These are phyloP conservation scores for Sciurus carolinensis DNA, from an alignment of 2,797 vertebrate species.

Conservation along the genomic window DNA sequence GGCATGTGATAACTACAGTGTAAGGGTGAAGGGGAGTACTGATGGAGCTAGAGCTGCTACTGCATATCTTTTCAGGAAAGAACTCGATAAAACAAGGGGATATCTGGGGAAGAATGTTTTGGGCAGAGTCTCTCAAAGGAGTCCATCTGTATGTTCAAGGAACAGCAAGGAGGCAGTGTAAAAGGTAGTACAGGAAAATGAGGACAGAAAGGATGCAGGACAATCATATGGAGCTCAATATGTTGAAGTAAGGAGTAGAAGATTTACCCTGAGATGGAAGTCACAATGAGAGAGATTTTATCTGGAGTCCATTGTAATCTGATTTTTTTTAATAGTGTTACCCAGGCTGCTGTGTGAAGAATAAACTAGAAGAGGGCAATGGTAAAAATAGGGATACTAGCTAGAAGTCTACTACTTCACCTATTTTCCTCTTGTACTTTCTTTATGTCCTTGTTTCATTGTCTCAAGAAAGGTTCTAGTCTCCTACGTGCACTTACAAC, in stretches of 20 bases:
- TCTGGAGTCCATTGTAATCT: background rate
- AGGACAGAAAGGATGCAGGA: background rate
- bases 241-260: background rate
- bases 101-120: background rate
- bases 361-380: background rate
- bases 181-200: background rate
- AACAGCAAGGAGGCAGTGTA: background rate
- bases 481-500: background rate
- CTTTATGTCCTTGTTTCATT: background rate
- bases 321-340: slow-evolving; percentile 33
- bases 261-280: slow-evolving; percentile 30
- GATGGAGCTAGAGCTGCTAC: background rate
- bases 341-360: background rate
- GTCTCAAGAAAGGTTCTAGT: background rate
- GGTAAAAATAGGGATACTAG: background rate
- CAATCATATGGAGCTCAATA: background rate
- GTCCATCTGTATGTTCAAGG: background rate
- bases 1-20: too few relatives aligned
- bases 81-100: background rate
- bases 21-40: background rate
- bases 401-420: background rate
- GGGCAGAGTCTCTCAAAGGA: background rate
- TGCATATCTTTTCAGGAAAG: background rate
- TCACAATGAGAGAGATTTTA: background rate
- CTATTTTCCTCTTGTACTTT: background rate